Evolutionary conservation across 2,797 vertebrate species (phyloP), one percentile per base, ranked within the genome.

Genomic region (Spinus olivaceus): DNA sequence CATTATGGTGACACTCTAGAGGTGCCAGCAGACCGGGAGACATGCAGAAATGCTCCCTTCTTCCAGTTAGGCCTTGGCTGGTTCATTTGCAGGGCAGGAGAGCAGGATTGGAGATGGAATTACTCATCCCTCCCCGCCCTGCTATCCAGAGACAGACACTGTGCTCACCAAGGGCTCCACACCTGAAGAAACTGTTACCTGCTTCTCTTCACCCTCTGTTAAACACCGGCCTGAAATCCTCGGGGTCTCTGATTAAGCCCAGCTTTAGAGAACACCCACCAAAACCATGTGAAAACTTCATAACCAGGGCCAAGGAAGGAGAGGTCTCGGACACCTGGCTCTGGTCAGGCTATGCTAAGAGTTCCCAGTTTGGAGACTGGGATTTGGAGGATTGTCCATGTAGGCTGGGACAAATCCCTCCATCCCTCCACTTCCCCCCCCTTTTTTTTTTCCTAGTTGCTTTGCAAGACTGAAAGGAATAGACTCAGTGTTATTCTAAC

Each of bases 391-490:
- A 30, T 44, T 89, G 65, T 59, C 92, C 78, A 49, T 84, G 57
- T 57, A 87, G 60, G 17, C 69, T 80, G 56, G 39, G 61, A 86
- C 57, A 70, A 78, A 86, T 70, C 65, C 47, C 49, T 63, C 56
- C 64, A 39, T 47, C 56, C 49, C 56, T 47, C 25, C 49, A 33
- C 25, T 53, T 60, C 51, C 49, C 12, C 3, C 2, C 2, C 3
- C n/a, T n/a, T 39, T 42, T 42, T 57, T 49, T n/a, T 21, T 1
- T 1, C 4, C 65, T 33, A 2, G 25, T 92, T 95, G 79, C 92
- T 95, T 73, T 79, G 57, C 94, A 93, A 91, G 82, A 42, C 50
- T 96, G 96, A 96, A 96, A 97, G 85, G 83, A 96, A 77, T 61
- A 83, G 88, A 35, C 72, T 93, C 64, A 8, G 56, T 77, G 77